These are phyloP conservation scores for Lobophora halterata DNA, from an alignment of 2,888 invertebrate genomes.

Conservation along the genomic window DNA sequence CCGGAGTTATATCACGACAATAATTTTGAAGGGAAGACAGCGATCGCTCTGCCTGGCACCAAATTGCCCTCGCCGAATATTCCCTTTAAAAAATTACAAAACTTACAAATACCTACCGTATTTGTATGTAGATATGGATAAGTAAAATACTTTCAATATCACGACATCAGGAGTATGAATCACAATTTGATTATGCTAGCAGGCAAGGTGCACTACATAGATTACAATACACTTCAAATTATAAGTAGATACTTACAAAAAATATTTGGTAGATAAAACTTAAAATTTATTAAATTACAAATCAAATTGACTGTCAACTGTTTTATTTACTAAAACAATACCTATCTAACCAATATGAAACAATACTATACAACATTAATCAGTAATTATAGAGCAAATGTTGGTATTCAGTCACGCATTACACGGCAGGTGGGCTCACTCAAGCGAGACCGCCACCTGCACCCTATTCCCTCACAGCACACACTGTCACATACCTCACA, in stretches of 20 bases:
- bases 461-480: conserved; percentile 45
- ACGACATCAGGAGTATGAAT: too few relatives aligned
- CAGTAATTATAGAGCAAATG: too few relatives aligned
- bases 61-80: conserved; percentile 41
- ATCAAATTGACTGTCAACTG: too few relatives aligned
- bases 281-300: too few relatives aligned
- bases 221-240: too few relatives aligned
- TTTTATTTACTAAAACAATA: too few relatives aligned
- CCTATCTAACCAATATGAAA: not conserved
- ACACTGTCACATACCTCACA: conserved; percentile 39
- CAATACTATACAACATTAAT: too few relatives aligned
- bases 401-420: conserved; percentile 58
- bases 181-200: too few relatives aligned
- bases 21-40: conserved; percentile 48
- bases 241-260: too few relatives aligned
- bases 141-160: too few relatives aligned
- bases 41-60: conserved; percentile 64
- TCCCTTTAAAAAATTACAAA: conserved; percentile 39
- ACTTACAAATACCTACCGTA: not conserved
- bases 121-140: too few relatives aligned
- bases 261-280: conserved; percentile 4
- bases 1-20: conserved; percentile 59
- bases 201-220: too few relatives aligned
- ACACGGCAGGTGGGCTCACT: conserved; percentile 67
- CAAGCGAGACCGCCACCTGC: conserved; percentile 69